Percentiles rank a stretch among this genome's conserved stretches.
Evolutionary conservation across 1,140 invertebrate genomes (phyloP).

Genomic region (Heliconius hermathena): DNA sequence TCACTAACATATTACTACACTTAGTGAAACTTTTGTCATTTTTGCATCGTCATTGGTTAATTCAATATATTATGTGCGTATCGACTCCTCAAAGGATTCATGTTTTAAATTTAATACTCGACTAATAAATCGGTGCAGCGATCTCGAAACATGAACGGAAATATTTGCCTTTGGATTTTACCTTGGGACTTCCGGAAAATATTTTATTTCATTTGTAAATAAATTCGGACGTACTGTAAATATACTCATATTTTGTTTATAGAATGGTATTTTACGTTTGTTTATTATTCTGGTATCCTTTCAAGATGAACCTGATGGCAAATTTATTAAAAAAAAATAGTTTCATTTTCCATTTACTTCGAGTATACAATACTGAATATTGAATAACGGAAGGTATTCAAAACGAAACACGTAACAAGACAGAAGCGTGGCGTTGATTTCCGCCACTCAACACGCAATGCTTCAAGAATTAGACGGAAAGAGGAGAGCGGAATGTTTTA

Average conservation of each 20-base stretch:
- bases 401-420: no score
- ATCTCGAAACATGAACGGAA: slow-evolving; percentile 16
- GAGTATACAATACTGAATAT: no score
- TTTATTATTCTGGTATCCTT: neutral
- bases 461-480: no score
- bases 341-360: no score
- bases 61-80: neutral
- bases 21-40: neutral
- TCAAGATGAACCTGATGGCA: neutral
- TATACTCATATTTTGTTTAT: neutral
- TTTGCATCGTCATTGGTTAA: neutral
- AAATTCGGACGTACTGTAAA: neutral
- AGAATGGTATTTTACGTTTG: neutral
- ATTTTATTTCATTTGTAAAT: neutral
- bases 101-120: slow-evolving; percentile 39
- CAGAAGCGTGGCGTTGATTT: no score
- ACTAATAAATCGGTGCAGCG: slow-evolving; percentile 35
- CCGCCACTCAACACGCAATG: no score
- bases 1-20: no score
- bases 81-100: slow-evolving; percentile 18
- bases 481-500: no score
- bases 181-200: slow-evolving; percentile 14
- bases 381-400: no score
- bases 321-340: no score
- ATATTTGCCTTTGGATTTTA: slow-evolving; percentile 27